Percentiles rank a stretch among this genome's conserved stretches.
Evolutionary conservation across 2,888 invertebrate genomes (phyloP).

Genomic region (Hemaris fuciformis): DNA sequence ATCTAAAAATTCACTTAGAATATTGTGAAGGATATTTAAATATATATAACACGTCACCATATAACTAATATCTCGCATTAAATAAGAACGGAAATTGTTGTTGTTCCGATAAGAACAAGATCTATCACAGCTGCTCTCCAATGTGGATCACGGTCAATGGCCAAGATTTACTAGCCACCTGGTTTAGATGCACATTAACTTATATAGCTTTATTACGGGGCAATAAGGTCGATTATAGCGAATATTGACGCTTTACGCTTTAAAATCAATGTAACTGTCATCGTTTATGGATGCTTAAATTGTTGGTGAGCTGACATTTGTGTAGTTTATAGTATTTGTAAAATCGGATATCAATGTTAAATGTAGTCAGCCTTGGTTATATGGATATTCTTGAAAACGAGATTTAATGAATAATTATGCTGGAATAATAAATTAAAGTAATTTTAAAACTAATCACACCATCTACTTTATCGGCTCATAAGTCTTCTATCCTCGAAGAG

Average conservation of each 20-base stretch:
- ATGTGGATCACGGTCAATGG: constrained; percentile 55
- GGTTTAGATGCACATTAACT: constrained; percentile 20
- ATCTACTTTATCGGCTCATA: no score
- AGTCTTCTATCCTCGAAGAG: no score
- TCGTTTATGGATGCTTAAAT: constrained; percentile 20
- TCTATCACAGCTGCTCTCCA: constrained; percentile 21
- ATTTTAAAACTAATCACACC: no score
- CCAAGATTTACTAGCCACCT: constrained; percentile 35
- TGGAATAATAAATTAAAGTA: no score
- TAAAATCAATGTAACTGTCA: constrained; percentile 53
- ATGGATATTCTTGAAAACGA: no score
- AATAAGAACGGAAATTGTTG: constrained; percentile 12
- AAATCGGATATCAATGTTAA: background rate
- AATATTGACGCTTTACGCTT: constrained; percentile 31
- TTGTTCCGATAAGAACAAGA: constrained; percentile 3
- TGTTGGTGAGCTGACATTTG: background rate
- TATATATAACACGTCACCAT: background rate
- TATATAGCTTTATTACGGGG: background rate
- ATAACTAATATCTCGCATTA: background rate
- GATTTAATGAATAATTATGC: no score
- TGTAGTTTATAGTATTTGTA: background rate
- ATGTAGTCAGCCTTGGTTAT: background rate
- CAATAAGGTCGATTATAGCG: background rate
- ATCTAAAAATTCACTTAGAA: no score
- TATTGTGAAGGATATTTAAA: no score